Percentiles rank a stretch among this genome's conserved stretches.
phyloP scores from a whole-genome alignment of 2,888 invertebrate species.

The Standfussiana lucernea region DNA sequence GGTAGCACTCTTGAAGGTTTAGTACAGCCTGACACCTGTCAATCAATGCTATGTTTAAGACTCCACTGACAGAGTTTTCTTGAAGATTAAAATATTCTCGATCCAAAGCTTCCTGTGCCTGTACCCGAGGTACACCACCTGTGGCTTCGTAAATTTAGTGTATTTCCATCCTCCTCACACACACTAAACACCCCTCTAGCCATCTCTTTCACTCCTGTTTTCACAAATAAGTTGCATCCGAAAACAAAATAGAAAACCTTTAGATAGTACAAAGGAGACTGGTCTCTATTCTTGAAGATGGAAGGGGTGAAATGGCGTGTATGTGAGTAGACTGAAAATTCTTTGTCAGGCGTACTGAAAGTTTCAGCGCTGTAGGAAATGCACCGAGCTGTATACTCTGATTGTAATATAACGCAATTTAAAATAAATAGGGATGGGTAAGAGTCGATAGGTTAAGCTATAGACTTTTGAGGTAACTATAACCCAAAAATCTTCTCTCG shows the following conservation, averaged over 20 bases:
- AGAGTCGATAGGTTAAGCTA: slow-evolving; percentile 53
- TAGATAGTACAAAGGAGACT: slow-evolving; percentile 69
- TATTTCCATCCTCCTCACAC: slow-evolving; percentile 80
- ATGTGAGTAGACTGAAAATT: slow-evolving; percentile 71
- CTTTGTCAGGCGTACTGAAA: slow-evolving; percentile 84
- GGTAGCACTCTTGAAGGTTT: background rate
- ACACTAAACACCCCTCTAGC: slow-evolving; percentile 64
- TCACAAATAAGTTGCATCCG: slow-evolving; percentile 90
- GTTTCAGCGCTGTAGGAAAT: slow-evolving; percentile 86
- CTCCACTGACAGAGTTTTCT: background rate
- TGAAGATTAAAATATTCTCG: slow-evolving; percentile 51
- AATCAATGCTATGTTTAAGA: background rate
- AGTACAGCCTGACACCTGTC: too few relatives aligned
- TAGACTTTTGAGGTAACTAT: background rate
- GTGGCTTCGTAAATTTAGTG: slow-evolving; percentile 90
- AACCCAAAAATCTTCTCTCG: background rate
- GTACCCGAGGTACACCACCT: slow-evolving; percentile 90
- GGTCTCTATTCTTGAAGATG: slow-evolving; percentile 58
- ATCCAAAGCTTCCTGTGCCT: slow-evolving; percentile 75
- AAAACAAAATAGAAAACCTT: slow-evolving; percentile 89
- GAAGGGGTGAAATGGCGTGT: slow-evolving; percentile 72
- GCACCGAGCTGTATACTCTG: slow-evolving; percentile 85
- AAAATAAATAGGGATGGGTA: slow-evolving; percentile 84
- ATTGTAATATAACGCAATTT: slow-evolving; percentile 89
- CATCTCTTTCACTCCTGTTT: slow-evolving; percentile 85